These are phyloP conservation scores for Ailurus styani DNA, from an alignment of 2,113 vertebrate genomes.

Conservation along the genomic window DNA sequence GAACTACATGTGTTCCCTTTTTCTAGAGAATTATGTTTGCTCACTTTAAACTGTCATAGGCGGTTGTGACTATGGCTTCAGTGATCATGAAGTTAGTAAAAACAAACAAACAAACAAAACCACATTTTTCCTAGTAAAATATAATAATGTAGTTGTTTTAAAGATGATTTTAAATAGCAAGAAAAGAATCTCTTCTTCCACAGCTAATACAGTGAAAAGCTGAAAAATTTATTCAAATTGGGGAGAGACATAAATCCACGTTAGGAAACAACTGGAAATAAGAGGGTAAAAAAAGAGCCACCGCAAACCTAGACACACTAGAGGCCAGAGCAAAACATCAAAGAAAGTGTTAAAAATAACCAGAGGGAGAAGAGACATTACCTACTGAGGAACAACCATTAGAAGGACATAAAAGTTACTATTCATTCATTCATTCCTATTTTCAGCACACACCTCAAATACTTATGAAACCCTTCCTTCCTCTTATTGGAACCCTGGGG, in stretches of 20 bases:
- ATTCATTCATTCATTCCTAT: not conserved
- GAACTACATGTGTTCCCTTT: not conserved
- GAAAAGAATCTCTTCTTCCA: not conserved
- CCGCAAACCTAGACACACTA: not conserved
- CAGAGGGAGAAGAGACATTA: not conserved
- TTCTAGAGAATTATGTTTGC: not conserved
- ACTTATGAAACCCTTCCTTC: not conserved
- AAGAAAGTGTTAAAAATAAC: not conserved
- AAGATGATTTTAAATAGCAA: not conserved
- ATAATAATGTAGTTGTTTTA: not conserved
- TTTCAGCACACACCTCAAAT: not conserved
- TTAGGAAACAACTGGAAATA: not conserved
- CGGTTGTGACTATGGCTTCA: not conserved
- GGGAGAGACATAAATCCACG: not conserved
- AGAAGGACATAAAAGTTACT: not conserved
- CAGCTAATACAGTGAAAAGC: not conserved
- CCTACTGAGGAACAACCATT: not conserved
- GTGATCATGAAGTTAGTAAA: not conserved
- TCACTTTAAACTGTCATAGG: not conserved
- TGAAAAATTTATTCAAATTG: not conserved
- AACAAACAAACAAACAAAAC: not conserved
- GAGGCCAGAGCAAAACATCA: not conserved
- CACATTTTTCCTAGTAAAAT: not conserved
- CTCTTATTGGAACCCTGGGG: not conserved
- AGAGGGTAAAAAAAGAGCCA: not conserved